Evolutionary conservation across 2,888 invertebrate species (phyloP).

Genomic region (Orgyia antiqua): DNA sequence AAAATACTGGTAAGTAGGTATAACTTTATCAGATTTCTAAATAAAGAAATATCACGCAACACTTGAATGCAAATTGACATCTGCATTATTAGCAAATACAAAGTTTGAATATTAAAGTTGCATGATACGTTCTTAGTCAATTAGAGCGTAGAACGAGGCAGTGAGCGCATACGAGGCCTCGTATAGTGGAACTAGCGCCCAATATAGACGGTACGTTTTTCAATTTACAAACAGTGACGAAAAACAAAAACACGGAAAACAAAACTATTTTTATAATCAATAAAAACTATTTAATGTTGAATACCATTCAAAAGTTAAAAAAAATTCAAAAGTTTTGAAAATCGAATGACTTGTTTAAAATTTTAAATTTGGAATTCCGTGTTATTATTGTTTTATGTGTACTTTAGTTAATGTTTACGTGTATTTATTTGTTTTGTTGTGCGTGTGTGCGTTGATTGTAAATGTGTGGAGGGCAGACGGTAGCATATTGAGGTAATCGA

Average conservation of each 20-base stretch:
- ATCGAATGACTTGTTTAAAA: slow-evolving; percentile 5
- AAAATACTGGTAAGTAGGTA: too few relatives aligned
- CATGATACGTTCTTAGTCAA: slow-evolving; percentile 71
- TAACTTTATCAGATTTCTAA: too few relatives aligned
- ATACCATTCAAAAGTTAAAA: too few relatives aligned
- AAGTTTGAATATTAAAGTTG: slow-evolving; percentile 40
- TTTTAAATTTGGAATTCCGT: slow-evolving; percentile 9
- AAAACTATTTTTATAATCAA: neutral
- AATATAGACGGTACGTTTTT: slow-evolving; percentile 55
- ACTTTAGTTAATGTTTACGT: slow-evolving; percentile 7
- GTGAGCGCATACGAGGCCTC: slow-evolving; percentile 39
- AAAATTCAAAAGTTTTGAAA: too few relatives aligned
- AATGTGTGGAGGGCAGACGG: slow-evolving; percentile 35
- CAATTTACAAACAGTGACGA: slow-evolving; percentile 29
- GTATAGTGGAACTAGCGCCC: slow-evolving; percentile 52
- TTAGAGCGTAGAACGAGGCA: slow-evolving; percentile 60
- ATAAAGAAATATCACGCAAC: too few relatives aligned
- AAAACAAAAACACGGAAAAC: slow-evolving; percentile 8
- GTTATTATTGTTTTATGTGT: slow-evolving; percentile 13
- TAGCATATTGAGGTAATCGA: slow-evolving; percentile 61
- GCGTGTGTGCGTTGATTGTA: slow-evolving; percentile 6
- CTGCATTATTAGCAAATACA: slow-evolving; percentile 26
- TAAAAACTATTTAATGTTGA: neutral
- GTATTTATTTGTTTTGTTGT: slow-evolving; percentile 1
- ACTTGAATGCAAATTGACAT: slow-evolving; percentile 23